Evolutionary conservation across 1,140 invertebrate species (phyloP).

Genomic region (Dysdera silvatica): DNA sequence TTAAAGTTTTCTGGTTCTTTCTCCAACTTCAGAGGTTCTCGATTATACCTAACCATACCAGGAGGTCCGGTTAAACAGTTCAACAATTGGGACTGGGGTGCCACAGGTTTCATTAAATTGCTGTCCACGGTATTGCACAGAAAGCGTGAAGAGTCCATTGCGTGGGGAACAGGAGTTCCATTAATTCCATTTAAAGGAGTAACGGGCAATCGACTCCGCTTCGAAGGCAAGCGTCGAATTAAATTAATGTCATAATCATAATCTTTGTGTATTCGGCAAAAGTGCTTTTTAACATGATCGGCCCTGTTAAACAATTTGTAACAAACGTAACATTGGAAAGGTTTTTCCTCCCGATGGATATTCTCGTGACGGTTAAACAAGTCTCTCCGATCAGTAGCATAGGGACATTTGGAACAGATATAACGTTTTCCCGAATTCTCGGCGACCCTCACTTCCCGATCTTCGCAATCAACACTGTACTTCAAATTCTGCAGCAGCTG

Average conservation of each 20-base stretch:
- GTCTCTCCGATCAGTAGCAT: constrained; percentile 82
- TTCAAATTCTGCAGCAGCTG: constrained; percentile 60
- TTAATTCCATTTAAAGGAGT: constrained; percentile 50
- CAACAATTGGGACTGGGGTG: constrained; percentile 20
- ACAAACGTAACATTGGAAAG: constrained; percentile 85
- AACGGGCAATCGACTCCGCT: constrained; percentile 40
- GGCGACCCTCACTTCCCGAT: constrained; percentile 20
- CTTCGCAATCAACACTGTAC: constrained; percentile 46
- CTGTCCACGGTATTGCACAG: too few relatives aligned
- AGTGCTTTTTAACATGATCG: constrained; percentile 92
- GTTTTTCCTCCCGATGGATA: constrained; percentile 87
- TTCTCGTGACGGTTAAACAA: constrained; percentile 92
- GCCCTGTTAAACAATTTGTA: constrained; percentile 72
- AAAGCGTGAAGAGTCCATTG: neutral
- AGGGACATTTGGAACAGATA: constrained; percentile 73
- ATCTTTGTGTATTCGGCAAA: constrained; percentile 67
- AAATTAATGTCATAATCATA: constrained; percentile 30
- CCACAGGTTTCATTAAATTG: neutral
- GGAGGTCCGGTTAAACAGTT: constrained; percentile 23
- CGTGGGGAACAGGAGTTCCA: neutral
- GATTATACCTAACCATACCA: constrained; percentile 10
- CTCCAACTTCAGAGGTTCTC: constrained; percentile 13
- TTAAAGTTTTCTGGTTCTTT: constrained; percentile 8
- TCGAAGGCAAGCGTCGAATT: constrained; percentile 26
- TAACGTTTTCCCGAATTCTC: constrained; percentile 58